Evolutionary conservation across 2,797 vertebrate genomes (phyloP), one percentile per base, ranked within the genome.

Genomic region (Gambusia yucatana): DNA sequence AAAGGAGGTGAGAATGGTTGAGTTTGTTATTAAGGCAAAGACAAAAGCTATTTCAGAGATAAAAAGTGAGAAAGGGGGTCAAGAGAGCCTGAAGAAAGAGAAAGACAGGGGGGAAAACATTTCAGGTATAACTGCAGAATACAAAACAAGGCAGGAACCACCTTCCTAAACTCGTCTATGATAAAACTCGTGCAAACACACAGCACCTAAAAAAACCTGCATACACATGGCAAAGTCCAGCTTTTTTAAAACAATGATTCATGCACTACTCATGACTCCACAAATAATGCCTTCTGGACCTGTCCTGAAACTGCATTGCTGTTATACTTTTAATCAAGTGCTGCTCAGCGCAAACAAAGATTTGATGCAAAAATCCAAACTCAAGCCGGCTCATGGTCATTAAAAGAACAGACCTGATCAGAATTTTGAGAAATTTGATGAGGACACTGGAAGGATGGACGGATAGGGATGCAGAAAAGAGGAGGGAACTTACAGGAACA

Each of bases 401-500:
- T 20, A 30, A 69, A 43, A 69, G 4, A 55, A 90, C 78, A 92
- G 81, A 94, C 89, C 93, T 94, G 91, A 88, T 81, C 78, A 85
- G 86, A 85, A 85, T 87, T 85, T 79, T 87, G 86, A 91, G 85
- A 92, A 59, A 90, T 87, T 79, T 85, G 90, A 92, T 92, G 93
- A 87, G 73, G 91, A 90, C 82, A 92, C 84, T 93, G 89, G 86
- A 90, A 77, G 84, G 85, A 93, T 92, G 90, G 87, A 93, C 82
- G 87, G 90, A 92, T 82, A 92, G 78, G 83, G 92, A 88, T 93
- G 90, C 84, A 92, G 91, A 90, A 90, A 84, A 90, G 93, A 91
- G 87, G 86, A 91, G 77, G 81, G 93, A 94, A 95, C 96, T 96
- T 96, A 96, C 96, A 96, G 96, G 96, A 93, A 96, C 95, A 95